Base-by-base conservation (phyloP, 2,888 invertebrate species). In the Acleris emargana region DNA sequence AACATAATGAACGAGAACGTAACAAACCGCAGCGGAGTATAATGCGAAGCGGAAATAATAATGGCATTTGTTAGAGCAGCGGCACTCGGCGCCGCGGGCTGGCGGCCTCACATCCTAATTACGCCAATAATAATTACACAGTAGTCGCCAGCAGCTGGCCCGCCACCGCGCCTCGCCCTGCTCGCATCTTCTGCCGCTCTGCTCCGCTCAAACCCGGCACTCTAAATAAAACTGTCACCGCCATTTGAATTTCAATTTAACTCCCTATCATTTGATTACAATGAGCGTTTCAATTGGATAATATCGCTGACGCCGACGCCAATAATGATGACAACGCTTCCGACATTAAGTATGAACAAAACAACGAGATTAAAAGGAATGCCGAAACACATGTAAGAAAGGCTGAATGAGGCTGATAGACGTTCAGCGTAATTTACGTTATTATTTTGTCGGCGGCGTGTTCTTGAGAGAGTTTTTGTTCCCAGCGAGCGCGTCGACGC, bases 121-220 rank as follows among this genome's bases (percentile, higher is more conserved):
- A 90, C 87, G 87, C 86, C 87, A 86, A 88, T 90, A 89, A 89
- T 91, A 89, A 91, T 91, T 90, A 89, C 85, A 84, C 84, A 82
- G 86, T 83, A 86, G 86, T 83, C 84, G 79, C 75, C 79, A 80
- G 82, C 87, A 88, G 89, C 87, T 84, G 74, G 69, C 64, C 62
- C 32, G 71, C 69, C 78, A 61, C 72, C 64, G 72, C 71, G 71
- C 73, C 76, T 76, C 55, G 13, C 54, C 25, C 73, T 69, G 72
- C 68, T 79, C 77, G 73, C 76, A 73, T 71, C 77, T 79, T 78
- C 80, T 81, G 80, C 75, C 73, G 73, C 78, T 83, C 80, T 81
- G 77, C 73, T 85, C 75, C 75, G 76, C 71, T 79, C 76, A 11
- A 49, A 49, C 18, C 13, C 11, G 17, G 7, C n/a, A 45, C 9